phyloP scores from a whole-genome alignment of 1,140 invertebrate species.

The Brachystomella parvula region DNA sequence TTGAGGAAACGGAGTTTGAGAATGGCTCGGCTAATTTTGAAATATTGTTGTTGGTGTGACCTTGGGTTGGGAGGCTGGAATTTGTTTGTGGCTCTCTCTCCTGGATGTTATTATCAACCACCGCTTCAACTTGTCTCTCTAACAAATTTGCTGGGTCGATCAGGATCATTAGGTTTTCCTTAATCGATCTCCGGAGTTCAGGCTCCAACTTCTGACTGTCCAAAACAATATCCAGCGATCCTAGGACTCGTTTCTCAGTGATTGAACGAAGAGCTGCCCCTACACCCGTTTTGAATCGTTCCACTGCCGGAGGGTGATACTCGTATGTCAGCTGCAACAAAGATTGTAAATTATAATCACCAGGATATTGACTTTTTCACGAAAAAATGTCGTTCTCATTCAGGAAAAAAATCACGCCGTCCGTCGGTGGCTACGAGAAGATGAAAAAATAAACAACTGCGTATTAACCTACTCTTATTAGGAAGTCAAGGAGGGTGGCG shows the following conservation, averaged over 20 bases:
- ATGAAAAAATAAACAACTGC: background rate
- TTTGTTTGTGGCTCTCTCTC: background rate
- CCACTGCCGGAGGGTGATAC: constrained; percentile 74
- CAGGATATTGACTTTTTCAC: background rate
- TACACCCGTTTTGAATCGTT: constrained; percentile 81
- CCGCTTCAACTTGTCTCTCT: background rate
- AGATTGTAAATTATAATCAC: constrained; percentile 26
- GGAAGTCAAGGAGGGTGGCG: constrained; percentile 86
- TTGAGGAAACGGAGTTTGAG: too few relatives aligned
- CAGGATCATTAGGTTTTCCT: constrained; percentile 52
- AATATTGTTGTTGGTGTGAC: too few relatives aligned
- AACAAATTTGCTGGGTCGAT: too few relatives aligned
- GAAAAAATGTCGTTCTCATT: background rate
- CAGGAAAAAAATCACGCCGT: too few relatives aligned
- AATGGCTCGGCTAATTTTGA: too few relatives aligned
- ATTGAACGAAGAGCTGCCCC: constrained; percentile 87
- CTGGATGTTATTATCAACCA: background rate
- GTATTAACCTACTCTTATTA: constrained; percentile 62
- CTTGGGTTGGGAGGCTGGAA: background rate
- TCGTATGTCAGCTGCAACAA: constrained; percentile 76
- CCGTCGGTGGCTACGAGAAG: background rate
- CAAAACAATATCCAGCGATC: constrained; percentile 80
- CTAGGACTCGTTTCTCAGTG: constrained; percentile 85
- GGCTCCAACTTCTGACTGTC: constrained; percentile 86
- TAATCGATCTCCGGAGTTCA: constrained; percentile 73